These are phyloP conservation scores for Diachasmimorpha longicaudata DNA, from an alignment of 1,140 invertebrate genomes.

Conservation along the genomic window DNA sequence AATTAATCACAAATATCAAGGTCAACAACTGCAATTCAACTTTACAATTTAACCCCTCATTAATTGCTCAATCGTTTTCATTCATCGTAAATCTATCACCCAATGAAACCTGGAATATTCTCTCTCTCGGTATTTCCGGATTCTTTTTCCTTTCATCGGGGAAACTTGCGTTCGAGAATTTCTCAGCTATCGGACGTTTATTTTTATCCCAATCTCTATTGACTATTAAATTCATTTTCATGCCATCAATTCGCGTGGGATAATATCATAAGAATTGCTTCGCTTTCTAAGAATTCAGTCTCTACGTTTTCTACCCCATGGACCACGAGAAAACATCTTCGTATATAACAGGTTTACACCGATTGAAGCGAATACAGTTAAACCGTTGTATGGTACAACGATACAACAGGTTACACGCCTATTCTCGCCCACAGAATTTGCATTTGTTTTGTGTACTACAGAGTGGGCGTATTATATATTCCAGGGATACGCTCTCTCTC, in stretches of 20 bases:
- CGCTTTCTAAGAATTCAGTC: constrained; percentile 3
- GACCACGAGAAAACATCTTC: not conserved
- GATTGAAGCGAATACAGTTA: constrained; percentile 23
- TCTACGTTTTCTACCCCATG: not conserved
- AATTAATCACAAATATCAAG: not conserved
- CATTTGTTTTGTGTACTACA: constrained; percentile 25
- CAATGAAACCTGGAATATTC: too few species aligned
- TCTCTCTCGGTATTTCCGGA: not conserved
- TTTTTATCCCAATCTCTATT: not conserved
- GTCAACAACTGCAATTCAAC: not conserved
- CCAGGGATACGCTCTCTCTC: not conserved
- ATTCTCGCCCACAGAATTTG: constrained; percentile 26
- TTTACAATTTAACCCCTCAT: too few species aligned
- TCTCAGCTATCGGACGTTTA: not conserved
- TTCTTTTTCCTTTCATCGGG: not conserved
- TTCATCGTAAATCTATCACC: too few species aligned
- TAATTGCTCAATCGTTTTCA: too few species aligned
- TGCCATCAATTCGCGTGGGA: not conserved
- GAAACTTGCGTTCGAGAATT: not conserved
- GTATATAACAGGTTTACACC: constrained; percentile 26
- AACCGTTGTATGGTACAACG: not conserved
- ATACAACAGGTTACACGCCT: constrained; percentile 29
- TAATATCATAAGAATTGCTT: constrained; percentile 1
- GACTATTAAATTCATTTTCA: not conserved
- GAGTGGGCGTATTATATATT: constrained; percentile 19